Evolutionary conservation across 2,888 invertebrate species (phyloP).

Genomic region (Scrobipalpa costella): DNA sequence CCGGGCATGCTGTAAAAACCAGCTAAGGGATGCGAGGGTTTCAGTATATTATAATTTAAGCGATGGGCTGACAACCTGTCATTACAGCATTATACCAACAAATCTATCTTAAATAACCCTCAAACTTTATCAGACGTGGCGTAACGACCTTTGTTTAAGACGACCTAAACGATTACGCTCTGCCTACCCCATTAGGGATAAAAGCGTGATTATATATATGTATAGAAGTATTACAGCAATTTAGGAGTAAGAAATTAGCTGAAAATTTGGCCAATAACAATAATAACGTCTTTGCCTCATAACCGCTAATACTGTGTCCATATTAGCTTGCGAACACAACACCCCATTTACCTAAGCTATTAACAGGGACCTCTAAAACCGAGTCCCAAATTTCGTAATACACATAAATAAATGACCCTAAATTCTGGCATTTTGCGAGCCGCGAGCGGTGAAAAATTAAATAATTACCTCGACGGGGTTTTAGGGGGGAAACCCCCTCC

Average conservation of each 20-base stretch:
- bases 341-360: background rate
- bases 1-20: too few relatives aligned
- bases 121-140: too few relatives aligned
- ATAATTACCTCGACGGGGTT: conserved; percentile 26
- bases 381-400: conserved; percentile 26
- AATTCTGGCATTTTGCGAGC: conserved; percentile 27
- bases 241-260: background rate
- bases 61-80: too few relatives aligned
- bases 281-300: background rate
- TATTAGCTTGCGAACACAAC: conserved; percentile 26
- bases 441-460: conserved; percentile 32
- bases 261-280: background rate
- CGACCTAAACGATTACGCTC: too few relatives aligned
- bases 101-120: too few relatives aligned
- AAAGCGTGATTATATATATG: too few relatives aligned
- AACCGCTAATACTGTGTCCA: conserved; percentile 1
- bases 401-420: conserved; percentile 30
- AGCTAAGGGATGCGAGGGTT: too few relatives aligned
- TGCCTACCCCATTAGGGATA: too few relatives aligned
- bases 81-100: too few relatives aligned
- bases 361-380: conserved; percentile 4
- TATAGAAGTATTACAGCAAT: too few relatives aligned
- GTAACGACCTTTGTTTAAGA: too few relatives aligned
- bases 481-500: background rate
- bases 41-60: too few relatives aligned